phyloP scores from a whole-genome alignment of 2,113 vertebrate species.

The Octodon degus region DNA sequence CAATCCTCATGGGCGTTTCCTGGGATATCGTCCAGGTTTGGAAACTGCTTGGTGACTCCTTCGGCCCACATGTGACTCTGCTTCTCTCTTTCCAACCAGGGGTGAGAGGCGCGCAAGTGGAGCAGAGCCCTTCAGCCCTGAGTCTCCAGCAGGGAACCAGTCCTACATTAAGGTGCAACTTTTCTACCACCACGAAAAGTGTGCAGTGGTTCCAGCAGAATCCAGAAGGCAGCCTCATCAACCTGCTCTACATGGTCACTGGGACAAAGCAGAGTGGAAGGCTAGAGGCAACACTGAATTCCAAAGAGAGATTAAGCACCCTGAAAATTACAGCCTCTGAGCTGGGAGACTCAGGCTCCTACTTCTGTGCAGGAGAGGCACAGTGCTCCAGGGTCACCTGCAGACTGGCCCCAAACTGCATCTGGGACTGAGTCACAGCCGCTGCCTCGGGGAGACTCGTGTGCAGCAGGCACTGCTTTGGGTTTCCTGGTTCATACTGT shows the following conservation, averaged over 20 bases:
- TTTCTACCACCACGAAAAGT: rapidly evolving
- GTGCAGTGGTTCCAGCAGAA: slow-evolving; percentile 60
- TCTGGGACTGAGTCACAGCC: too few relatives aligned
- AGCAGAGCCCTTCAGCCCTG: slow-evolving; percentile 12
- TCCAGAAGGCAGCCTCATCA: too few relatives aligned
- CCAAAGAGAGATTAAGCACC: too few relatives aligned
- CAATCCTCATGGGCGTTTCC: neutral
- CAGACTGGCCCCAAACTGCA: too few relatives aligned
- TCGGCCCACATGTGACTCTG: neutral
- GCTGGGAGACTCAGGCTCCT: too few relatives aligned
- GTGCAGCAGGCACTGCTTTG: neutral
- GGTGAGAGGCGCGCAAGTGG: neutral
- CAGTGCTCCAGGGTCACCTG: too few relatives aligned
- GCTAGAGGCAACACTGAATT: too few relatives aligned
- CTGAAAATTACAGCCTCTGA: too few relatives aligned
- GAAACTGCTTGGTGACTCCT: rapidly evolving
- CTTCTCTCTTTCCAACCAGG: slow-evolving; percentile 40
- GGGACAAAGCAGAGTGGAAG: too few relatives aligned
- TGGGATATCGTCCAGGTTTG: neutral
- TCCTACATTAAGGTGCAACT: slow-evolving; percentile 12
- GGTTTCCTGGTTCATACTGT: neutral
- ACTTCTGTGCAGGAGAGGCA: too few relatives aligned
- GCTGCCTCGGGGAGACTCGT: too few relatives aligned
- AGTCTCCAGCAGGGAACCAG: slow-evolving; percentile 5
- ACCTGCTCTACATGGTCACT: too few relatives aligned